Conservation (phyloP, 2,797 vertebrate species). For the Siniperca scherzeri region DNA sequence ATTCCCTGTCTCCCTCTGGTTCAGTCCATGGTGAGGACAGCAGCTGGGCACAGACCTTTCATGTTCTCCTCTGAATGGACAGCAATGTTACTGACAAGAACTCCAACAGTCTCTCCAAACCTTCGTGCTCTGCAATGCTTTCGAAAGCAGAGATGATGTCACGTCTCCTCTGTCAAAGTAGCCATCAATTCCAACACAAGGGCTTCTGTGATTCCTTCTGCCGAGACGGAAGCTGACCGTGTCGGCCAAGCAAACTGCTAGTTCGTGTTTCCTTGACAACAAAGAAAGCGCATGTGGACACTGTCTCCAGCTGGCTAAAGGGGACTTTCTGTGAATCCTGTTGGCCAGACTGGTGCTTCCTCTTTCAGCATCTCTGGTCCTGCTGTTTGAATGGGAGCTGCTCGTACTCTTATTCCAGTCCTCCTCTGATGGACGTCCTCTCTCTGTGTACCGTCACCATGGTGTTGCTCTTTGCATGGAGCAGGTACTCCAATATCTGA, state of each 20-base stretch:
- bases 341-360: constrained; percentile 11
- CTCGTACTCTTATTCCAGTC: constrained; percentile 49
- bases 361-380: constrained; percentile 13
- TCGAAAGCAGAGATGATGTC: constrained; percentile 44
- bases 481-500: constrained; percentile 49
- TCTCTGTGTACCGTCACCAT: constrained; percentile 3
- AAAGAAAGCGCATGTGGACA: neutral
- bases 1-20: neutral
- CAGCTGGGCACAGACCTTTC: neutral
- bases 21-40: constrained; percentile 17
- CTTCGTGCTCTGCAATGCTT: neutral
- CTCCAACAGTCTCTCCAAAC: neutral
- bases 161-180: constrained; percentile 29
- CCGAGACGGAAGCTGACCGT: neutral
- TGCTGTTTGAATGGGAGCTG: constrained; percentile 38
- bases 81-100: neutral
- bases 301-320: constrained; percentile 3
- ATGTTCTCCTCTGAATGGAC: constrained; percentile 8
- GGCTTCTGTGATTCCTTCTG: constrained; percentile 56
- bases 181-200: constrained; percentile 60
- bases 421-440: constrained; percentile 45
- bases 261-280: neutral
- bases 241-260: neutral
- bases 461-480: constrained; percentile 40
- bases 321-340: neutral